Percentiles rank a stretch among this genome's conserved stretches.
Evolutionary conservation across 2,888 invertebrate genomes (phyloP).

Genomic region (Clepsis dumicolana): DNA sequence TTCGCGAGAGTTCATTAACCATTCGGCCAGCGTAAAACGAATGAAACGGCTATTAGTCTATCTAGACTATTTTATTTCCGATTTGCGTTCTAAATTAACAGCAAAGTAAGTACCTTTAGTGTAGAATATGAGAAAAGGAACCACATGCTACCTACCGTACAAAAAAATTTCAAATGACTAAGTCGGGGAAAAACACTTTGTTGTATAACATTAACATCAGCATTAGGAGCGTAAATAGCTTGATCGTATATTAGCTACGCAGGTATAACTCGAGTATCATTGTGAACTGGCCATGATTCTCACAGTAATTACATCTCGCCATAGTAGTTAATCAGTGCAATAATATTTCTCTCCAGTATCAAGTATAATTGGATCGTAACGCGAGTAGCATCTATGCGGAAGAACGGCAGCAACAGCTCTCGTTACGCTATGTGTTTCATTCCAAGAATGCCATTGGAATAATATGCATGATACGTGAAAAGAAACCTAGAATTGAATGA

Average conservation of each 20-base stretch:
- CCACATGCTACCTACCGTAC: not conserved
- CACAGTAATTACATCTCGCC: slow-evolving; percentile 74
- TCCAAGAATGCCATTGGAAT: slow-evolving; percentile 83
- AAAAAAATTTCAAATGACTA: not conserved
- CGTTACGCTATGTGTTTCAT: slow-evolving; percentile 82
- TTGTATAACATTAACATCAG: slow-evolving; percentile 18
- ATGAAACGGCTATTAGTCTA: not conserved
- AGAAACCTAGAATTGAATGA: slow-evolving; percentile 4
- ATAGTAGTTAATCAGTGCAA: slow-evolving; percentile 70
- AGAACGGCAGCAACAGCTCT: slow-evolving; percentile 77
- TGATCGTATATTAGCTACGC: slow-evolving; percentile 43
- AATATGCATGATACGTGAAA: slow-evolving; percentile 44
- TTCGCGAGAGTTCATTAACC: slow-evolving; percentile 76
- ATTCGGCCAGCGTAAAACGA: slow-evolving; percentile 46
- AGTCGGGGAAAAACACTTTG: not conserved
- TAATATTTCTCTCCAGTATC: slow-evolving; percentile 79
- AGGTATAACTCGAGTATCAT: slow-evolving; percentile 59
- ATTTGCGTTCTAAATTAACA: not conserved
- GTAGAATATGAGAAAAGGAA: not conserved
- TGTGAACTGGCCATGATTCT: slow-evolving; percentile 70
- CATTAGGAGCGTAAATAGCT: slow-evolving; percentile 28
- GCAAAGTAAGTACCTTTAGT: not conserved
- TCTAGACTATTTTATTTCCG: not conserved
- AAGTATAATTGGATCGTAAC: slow-evolving; percentile 83
- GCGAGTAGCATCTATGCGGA: slow-evolving; percentile 82